Evolutionary conservation across 2,888 invertebrate genomes (phyloP).

Genomic region (Leptothorax acervorum): DNA sequence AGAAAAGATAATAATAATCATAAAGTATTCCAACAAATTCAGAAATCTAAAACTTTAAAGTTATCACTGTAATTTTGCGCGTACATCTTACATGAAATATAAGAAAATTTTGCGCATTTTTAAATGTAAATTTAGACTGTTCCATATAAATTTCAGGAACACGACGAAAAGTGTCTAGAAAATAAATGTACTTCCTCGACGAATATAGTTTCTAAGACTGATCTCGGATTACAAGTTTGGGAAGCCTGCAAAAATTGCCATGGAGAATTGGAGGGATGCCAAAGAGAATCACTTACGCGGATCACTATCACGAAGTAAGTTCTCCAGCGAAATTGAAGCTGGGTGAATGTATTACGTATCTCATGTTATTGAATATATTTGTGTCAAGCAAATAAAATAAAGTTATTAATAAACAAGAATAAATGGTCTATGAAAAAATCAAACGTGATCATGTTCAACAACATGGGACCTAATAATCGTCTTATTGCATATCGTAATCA

Average conservation of each 20-base stretch:
- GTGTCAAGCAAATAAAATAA: not conserved
- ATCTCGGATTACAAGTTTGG: slow-evolving; percentile 71
- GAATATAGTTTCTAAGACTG: slow-evolving; percentile 52
- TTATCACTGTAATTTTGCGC: not conserved
- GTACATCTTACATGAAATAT: not conserved
- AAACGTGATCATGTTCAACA: not conserved
- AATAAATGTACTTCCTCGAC: slow-evolving; percentile 67
- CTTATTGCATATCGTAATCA: not conserved
- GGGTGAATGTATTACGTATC: not conserved
- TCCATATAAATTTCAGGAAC: slow-evolving; percentile 45
- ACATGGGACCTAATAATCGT: not conserved
- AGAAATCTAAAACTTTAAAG: not conserved
- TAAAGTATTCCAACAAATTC: not conserved
- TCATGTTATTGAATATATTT: not conserved
- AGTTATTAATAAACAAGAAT: not conserved
- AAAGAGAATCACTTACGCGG: slow-evolving; percentile 66
- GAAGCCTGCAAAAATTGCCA: slow-evolving; percentile 76
- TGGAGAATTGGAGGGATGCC: slow-evolving; percentile 70
- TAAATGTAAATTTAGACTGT: not conserved
- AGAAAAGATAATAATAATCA: not conserved
- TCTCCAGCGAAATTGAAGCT: not conserved
- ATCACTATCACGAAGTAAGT: slow-evolving; percentile 78
- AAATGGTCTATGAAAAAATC: not conserved
- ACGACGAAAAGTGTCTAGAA: not conserved
- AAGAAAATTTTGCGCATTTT: not conserved